Conservation (phyloP, 2,113 vertebrate genomes). For the Trochalopteron elliotii region DNA sequence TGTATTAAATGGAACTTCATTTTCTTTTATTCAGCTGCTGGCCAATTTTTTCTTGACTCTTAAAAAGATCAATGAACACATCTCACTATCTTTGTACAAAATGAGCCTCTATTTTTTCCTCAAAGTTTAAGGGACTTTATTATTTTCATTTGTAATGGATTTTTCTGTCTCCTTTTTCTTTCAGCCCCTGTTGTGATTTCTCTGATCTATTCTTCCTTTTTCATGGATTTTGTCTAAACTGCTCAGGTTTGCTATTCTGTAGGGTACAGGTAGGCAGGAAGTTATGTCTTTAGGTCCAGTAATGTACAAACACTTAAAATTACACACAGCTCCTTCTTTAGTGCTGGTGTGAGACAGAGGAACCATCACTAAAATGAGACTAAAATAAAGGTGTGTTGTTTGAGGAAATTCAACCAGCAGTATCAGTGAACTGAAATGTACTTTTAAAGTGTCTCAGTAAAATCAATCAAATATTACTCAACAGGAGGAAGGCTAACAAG, state of each 20-base stretch:
- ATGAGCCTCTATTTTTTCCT: constrained; percentile 77
- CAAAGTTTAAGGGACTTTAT: constrained; percentile 81
- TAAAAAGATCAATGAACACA: constrained; percentile 81
- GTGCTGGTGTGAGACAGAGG: background rate
- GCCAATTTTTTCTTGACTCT: constrained; percentile 78
- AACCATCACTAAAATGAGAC: background rate
- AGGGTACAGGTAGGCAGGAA: constrained; percentile 3
- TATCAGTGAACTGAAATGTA: background rate
- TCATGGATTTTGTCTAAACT: constrained; percentile 67
- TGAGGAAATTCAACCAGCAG: background rate
- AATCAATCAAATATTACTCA: constrained; percentile 37
- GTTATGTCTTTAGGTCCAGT: constrained; percentile 10
- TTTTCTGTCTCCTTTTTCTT: constrained; percentile 70
- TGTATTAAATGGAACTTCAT: constrained; percentile 84
- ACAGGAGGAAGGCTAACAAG: background rate
- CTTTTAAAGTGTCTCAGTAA: background rate
- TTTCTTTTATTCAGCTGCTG: constrained; percentile 79
- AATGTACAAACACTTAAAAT: background rate
- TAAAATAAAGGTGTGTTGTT: background rate
- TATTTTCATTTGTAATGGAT: constrained; percentile 82
- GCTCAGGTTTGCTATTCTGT: constrained; percentile 47
- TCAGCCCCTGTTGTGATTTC: constrained; percentile 62
- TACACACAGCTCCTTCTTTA: background rate
- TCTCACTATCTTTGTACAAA: constrained; percentile 76
- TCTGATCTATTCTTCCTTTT: constrained; percentile 62